Evolutionary conservation across 2,888 invertebrate species (phyloP).

Genomic region (Sepioteuthis lessoniana): DNA sequence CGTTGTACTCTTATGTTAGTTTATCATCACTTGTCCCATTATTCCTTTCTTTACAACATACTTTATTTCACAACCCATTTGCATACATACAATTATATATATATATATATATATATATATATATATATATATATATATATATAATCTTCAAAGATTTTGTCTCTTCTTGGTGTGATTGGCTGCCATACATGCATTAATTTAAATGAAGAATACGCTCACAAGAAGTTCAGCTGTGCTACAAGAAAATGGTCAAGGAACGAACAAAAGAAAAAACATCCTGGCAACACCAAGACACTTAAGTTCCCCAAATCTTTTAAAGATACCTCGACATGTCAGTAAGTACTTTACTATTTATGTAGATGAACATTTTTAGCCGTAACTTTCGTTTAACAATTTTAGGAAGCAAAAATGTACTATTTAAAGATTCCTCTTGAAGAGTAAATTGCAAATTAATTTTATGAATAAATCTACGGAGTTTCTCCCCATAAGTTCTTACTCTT

Average conservation of each 20-base stretch:
- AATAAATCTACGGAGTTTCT: too few relatives aligned
- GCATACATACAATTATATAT: too few relatives aligned
- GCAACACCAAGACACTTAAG: background rate
- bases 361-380: background rate
- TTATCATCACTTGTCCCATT: background rate
- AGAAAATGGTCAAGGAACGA: background rate
- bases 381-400: too few relatives aligned
- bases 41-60: background rate
- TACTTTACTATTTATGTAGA: background rate
- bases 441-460: too few relatives aligned
- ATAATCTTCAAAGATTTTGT: background rate
- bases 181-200: background rate
- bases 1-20: background rate
- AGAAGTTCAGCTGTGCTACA: background rate
- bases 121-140: background rate
- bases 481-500: too few relatives aligned
- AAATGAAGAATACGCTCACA: background rate
- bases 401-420: too few relatives aligned
- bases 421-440: too few relatives aligned
- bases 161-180: background rate
- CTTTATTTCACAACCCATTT: too few relatives aligned
- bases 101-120: too few relatives aligned
- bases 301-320: background rate
- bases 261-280: background rate
- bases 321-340: background rate